A percentile compares a stretch with the other conserved stretches of the same genome.
These are phyloP conservation scores for Bolinopsis microptera DNA, from an alignment of 37 sponge, comb jelly and placozoan genomes.

Conservation along the genomic window DNA sequence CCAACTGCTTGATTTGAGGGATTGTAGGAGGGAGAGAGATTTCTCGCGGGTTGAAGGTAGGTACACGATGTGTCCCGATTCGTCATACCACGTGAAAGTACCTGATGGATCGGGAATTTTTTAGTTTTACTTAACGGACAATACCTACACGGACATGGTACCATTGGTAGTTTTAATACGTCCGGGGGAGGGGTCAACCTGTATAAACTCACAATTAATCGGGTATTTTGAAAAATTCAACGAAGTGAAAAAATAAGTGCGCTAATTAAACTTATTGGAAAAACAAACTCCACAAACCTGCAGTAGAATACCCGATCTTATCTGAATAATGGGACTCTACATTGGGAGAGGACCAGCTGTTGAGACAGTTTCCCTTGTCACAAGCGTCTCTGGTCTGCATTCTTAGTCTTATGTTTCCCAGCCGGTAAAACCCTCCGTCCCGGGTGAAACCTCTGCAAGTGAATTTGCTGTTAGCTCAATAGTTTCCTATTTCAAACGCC, in stretches of 20 bases:
- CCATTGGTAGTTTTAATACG: too few species aligned
- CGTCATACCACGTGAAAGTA: conserved; percentile 51
- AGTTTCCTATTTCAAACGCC: too few species aligned
- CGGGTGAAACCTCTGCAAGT: conserved; percentile 9
- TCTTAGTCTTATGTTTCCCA: conserved; percentile 11
- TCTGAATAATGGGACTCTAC: conserved; percentile 5
- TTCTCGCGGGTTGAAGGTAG: background rate
- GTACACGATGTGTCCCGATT: conserved; percentile 22
- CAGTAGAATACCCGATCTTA: background rate
- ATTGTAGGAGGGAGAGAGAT: background rate
- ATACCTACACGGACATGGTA: too few species aligned
- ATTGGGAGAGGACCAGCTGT: background rate
- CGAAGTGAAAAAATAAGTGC: too few species aligned
- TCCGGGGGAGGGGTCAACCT: too few species aligned
- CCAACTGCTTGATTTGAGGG: background rate
- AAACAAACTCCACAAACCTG: background rate
- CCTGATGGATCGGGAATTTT: background rate
- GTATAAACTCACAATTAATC: too few species aligned
- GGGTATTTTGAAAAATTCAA: too few species aligned
- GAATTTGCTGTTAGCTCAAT: background rate
- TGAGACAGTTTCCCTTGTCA: background rate
- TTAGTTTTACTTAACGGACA: background rate
- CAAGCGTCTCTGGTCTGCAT: conserved; percentile 3
- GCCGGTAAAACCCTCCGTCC: conserved; percentile 19
- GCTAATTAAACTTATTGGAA: background rate